Conservation (phyloP, 2,113 vertebrate species). For the Psammodynastes pulverulentus region DNA sequence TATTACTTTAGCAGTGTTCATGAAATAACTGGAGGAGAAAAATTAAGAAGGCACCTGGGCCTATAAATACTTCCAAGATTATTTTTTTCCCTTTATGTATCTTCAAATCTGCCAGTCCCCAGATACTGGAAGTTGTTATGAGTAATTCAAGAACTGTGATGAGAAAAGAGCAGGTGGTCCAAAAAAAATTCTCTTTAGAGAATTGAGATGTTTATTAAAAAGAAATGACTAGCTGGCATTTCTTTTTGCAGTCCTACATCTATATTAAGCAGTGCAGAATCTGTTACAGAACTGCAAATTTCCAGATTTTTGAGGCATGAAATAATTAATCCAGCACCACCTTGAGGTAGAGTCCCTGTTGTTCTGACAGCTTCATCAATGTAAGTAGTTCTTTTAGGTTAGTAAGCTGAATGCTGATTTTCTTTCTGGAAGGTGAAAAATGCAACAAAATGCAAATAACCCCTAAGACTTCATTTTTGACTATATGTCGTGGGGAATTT, state of each 20-base stretch:
- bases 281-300: neutral
- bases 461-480: neutral
- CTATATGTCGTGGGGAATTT: neutral
- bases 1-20: neutral
- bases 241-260: neutral
- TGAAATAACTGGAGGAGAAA: neutral
- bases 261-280: neutral
- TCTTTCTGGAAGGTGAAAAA: neutral
- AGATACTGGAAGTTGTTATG: neutral
- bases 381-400: neutral
- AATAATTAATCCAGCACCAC: neutral
- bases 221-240: neutral
- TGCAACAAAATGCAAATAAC: neutral
- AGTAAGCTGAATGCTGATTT: neutral
- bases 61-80: neutral
- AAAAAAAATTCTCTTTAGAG: neutral
- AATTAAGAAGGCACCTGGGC: neutral
- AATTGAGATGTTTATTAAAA: neutral
- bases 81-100: neutral
- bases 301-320: neutral
- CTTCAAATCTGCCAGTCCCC: neutral
- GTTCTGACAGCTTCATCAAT: neutral
- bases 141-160: neutral
- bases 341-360: neutral
- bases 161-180: constrained; percentile 13